Base-by-base conservation (phyloP, 2,797 vertebrate species). In the Pseudomugil gertrudae region DNA sequence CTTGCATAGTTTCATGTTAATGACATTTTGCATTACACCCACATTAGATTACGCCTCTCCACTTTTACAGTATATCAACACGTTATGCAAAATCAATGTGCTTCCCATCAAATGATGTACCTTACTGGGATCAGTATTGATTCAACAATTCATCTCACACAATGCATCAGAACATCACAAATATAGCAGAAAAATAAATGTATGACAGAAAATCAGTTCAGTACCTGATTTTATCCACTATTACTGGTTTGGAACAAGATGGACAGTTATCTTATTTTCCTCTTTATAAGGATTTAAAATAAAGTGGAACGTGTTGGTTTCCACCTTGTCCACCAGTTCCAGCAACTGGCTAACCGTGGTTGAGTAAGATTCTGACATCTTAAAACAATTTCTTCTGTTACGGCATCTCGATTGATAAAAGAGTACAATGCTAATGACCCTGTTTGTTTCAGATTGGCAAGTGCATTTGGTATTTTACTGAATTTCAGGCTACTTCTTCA, bases 401-500 rank as follows among this genome's bases (percentile, higher is more conserved):
- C 19, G 15, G 7, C 17, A 40, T 40, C 15, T 40, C 5, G 36
- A 40, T 19, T 7, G 6, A 40, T 40, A 19, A 40, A 19, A 40
- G 5, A 8, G n/a, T n/a, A n/a, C n/a, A n/a, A n/a, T n/a, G 5
- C 6, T 40, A 19, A 40, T 17, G 4, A 17, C 2, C 40, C 19
- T 2, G n/a, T 43, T 21, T 45, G 7, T 15, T 43, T 45, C 19
- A 43, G 19, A 43, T 45, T 10, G 10, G n/a, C 40, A 43, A 43
- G 1, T n/a, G 40, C 19, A 45, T 8, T 2, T 10, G 47, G 17
- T 52, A n/a, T 38, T 38, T 47, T 19, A 43, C 43, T 59, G 33
- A 75, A 66, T 70, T 67, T 63, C 29, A 13, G 36, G 32, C 27
- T 63, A 35, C 19, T 72, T 54, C 57, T 47, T 59, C 61, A 48